These are phyloP conservation scores for Muscicapa adusta DNA, from an alignment of 2,113 vertebrate genomes.

Conservation along the genomic window DNA sequence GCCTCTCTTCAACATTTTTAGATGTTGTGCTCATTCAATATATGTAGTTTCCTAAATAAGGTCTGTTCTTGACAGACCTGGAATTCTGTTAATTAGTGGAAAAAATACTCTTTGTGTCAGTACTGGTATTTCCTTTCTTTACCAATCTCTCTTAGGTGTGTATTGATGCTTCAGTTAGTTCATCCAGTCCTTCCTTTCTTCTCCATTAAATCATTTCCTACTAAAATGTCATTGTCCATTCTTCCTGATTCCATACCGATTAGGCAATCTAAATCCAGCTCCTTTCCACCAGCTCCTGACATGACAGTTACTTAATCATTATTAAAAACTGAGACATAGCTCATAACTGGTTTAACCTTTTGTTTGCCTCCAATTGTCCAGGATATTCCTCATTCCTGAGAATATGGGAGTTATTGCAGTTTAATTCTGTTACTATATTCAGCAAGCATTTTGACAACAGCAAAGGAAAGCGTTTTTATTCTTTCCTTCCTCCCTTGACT, in stretches of 20 bases:
- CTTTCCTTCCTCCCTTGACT: conserved; percentile 31
- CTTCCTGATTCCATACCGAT: conserved; percentile 13
- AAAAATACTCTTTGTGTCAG: not conserved
- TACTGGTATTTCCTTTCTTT: not conserved
- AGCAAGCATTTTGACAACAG: conserved; percentile 6
- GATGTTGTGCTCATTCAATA: not conserved
- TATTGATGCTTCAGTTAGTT: not conserved
- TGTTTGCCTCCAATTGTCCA: not conserved
- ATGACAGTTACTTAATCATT: not conserved
- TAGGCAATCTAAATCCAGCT: not conserved
- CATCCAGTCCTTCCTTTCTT: conserved; percentile 20
- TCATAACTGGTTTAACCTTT: conserved; percentile 13
- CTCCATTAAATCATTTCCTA: conserved; percentile 62
- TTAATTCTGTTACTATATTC: conserved; percentile 7
- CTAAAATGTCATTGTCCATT: not conserved
- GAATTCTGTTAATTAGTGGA: not conserved
- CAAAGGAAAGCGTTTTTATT: conserved; percentile 26
- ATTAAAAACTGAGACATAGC: conserved; percentile 13
- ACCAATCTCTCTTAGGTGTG: not conserved
- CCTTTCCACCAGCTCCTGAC: too few species aligned
- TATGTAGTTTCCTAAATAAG: not conserved
- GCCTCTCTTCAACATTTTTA: not conserved
- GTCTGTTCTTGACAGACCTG: not conserved
- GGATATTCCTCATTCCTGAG: not conserved
- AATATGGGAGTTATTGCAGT: not conserved